Evolutionary conservation across 2,888 invertebrate genomes (phyloP).

Genomic region (Sphaerophoria rueppellii): DNA sequence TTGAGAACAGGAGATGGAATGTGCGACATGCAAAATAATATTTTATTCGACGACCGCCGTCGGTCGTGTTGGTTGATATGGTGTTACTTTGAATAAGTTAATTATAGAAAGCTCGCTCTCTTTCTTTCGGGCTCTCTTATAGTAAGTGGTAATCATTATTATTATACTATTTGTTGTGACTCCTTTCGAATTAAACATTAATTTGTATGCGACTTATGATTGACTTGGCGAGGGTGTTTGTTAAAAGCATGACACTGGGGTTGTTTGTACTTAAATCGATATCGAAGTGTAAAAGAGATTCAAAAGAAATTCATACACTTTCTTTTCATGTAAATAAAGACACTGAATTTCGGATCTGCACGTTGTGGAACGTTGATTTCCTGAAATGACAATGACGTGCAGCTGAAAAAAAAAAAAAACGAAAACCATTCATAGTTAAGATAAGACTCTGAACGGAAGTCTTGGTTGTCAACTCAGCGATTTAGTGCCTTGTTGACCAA

Average conservation of each 20-base stretch:
- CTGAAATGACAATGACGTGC: too few relatives aligned
- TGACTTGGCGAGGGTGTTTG: background rate
- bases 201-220: background rate
- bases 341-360: too few relatives aligned
- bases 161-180: constrained; percentile 15
- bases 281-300: too few relatives aligned
- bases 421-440: too few relatives aligned
- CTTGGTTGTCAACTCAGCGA: too few relatives aligned
- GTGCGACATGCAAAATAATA: constrained; percentile 1
- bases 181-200: constrained; percentile 1
- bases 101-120: constrained; percentile 13
- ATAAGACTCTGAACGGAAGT: too few relatives aligned
- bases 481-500: too few relatives aligned
- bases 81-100: constrained; percentile 9
- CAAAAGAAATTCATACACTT: too few relatives aligned
- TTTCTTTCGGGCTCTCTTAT: background rate
- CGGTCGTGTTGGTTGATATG: background rate
- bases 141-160: background rate
- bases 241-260: background rate
- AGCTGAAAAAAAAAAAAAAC: too few relatives aligned
- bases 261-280: background rate
- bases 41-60: too few relatives aligned
- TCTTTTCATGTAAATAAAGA: too few relatives aligned
- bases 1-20: constrained; percentile 6
- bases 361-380: too few relatives aligned